These are phyloP conservation scores for Cantharis nigra DNA, from an alignment of 2,888 invertebrate species.

Conservation along the genomic window DNA sequence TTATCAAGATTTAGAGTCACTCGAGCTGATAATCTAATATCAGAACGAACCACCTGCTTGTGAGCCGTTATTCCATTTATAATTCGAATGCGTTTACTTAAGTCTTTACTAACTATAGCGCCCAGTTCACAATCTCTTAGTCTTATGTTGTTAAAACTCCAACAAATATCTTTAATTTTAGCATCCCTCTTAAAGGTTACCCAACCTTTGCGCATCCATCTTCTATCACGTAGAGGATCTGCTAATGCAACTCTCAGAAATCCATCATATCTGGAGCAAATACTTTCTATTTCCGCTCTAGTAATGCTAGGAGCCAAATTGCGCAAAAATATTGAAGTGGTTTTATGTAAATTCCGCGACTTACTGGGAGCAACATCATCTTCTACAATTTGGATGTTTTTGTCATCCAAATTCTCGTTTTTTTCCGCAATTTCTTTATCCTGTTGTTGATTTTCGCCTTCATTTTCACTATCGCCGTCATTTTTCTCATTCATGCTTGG, in stretches of 20 bases:
- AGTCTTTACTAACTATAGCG: constrained; percentile 95
- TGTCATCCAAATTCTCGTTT: neutral
- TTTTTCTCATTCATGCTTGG: neutral
- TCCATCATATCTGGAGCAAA: constrained; percentile 71
- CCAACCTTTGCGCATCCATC: constrained; percentile 98
- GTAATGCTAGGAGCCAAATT: constrained; percentile 96
- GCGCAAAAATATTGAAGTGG: constrained; percentile 94
- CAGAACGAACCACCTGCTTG: constrained; percentile 85
- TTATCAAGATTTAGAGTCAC: constrained; percentile 90
- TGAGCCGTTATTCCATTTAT: constrained; percentile 92
- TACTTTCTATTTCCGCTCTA: constrained; percentile 72
- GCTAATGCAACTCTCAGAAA: constrained; percentile 95
- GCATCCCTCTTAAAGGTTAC: constrained; percentile 96
- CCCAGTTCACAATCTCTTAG: constrained; percentile 89
- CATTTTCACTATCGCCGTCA: neutral
- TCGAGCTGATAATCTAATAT: constrained; percentile 90
- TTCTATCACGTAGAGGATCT: constrained; percentile 94
- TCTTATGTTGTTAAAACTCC: constrained; percentile 96
- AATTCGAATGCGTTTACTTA: constrained; percentile 90
- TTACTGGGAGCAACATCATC: constrained; percentile 57
- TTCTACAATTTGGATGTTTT: constrained; percentile 54
- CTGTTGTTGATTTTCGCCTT: neutral
- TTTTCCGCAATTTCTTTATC: neutral
- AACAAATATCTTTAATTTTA: constrained; percentile 99
- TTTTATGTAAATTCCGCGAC: constrained; percentile 85